These are phyloP conservation scores for Rhagium mordax DNA, from an alignment of 2,888 invertebrate species.

Conservation along the genomic window DNA sequence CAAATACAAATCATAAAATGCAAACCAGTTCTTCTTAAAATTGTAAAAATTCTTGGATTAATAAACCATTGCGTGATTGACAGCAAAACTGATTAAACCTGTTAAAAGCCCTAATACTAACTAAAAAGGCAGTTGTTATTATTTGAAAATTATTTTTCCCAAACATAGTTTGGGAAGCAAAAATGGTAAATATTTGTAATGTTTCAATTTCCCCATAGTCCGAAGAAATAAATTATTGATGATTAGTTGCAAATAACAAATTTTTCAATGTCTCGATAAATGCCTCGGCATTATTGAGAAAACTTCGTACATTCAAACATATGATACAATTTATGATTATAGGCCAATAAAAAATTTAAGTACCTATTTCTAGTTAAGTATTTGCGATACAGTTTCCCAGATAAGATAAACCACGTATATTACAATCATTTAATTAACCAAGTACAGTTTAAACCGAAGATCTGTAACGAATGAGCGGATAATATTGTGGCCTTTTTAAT, in stretches of 20 bases:
- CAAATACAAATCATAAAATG: too few species aligned
- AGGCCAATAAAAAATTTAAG: slow-evolving; percentile 39
- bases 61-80: too few species aligned
- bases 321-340: slow-evolving; percentile 32
- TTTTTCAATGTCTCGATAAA: background rate
- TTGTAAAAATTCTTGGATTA: too few species aligned
- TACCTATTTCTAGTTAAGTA: slow-evolving; percentile 33
- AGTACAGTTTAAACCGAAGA: slow-evolving; percentile 41
- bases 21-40: background rate
- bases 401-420: slow-evolving; percentile 41
- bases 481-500: slow-evolving; percentile 61
- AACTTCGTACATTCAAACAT: slow-evolving; percentile 21
- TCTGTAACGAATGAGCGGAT: slow-evolving; percentile 51
- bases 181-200: too few species aligned
- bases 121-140: too few species aligned
- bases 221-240: too few species aligned
- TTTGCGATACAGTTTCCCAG: slow-evolving; percentile 37
- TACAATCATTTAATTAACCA: slow-evolving; percentile 41
- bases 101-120: too few species aligned
- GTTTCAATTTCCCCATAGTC: too few species aligned
- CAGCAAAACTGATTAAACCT: too few species aligned
- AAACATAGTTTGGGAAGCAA: too few species aligned
- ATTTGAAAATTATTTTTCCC: too few species aligned
- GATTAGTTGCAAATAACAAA: too few species aligned
- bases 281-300: slow-evolving; percentile 12